These are phyloP conservation scores for Drosophila fuyamai DNA, from an alignment of 1,140 invertebrate species.

Conservation along the genomic window DNA sequence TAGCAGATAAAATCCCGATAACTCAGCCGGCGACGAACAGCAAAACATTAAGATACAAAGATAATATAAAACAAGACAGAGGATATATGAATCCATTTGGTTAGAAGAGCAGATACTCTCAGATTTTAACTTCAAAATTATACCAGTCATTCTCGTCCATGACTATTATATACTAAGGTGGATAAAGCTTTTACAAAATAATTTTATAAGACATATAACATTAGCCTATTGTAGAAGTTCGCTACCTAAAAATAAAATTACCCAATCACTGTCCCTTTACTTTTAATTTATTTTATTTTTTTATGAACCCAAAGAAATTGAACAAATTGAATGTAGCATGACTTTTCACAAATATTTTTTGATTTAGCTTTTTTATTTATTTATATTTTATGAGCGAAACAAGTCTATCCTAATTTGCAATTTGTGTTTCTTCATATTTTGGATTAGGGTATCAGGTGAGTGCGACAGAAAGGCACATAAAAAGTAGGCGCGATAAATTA, in stretches of 20 bases:
- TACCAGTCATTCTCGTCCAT: too few species aligned
- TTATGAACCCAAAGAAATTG: too few species aligned
- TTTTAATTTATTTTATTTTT: too few species aligned
- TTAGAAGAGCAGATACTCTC: conserved; percentile 8
- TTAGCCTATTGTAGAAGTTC: too few species aligned
- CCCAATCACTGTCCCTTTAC: too few species aligned
- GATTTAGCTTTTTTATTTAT: neutral
- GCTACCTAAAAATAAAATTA: too few species aligned
- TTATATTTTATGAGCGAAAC: neutral
- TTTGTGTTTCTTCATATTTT: too few species aligned
- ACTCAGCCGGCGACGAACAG: conserved; percentile 54
- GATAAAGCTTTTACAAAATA: too few species aligned
- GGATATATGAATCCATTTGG: too few species aligned
- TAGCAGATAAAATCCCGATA: conserved; percentile 57
- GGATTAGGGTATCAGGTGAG: conserved; percentile 9
- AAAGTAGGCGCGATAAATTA: conserved; percentile 75
- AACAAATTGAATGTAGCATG: neutral
- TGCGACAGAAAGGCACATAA: conserved; percentile 5
- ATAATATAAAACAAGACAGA: conserved; percentile 49
- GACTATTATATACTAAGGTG: too few species aligned
- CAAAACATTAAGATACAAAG: conserved; percentile 57
- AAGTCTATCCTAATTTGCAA: neutral
- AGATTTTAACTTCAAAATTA: too few species aligned
- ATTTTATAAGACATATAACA: too few species aligned
- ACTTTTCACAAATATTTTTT: neutral